A percentile compares a stretch with the other conserved stretches of the same genome.
Evolutionary conservation across 1,140 invertebrate genomes (phyloP).

Genomic region (Drosophila navojoa): DNA sequence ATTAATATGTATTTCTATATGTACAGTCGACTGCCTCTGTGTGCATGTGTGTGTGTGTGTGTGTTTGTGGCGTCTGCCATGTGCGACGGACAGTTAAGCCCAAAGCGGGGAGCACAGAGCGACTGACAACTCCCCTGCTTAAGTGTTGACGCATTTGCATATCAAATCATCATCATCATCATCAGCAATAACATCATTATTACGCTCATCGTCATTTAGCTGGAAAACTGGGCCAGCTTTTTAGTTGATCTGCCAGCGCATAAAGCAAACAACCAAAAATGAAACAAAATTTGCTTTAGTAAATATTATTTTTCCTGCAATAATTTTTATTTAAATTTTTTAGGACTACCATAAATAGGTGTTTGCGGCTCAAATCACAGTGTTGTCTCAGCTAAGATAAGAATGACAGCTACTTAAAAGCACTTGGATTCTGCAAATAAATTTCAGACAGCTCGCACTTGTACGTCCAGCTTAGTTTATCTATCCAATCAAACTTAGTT

Average conservation of each 20-base stretch:
- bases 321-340: background rate
- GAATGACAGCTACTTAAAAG: background rate
- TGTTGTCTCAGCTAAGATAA: background rate
- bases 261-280: too few species aligned
- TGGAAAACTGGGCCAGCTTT: constrained; percentile 34
- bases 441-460: too few species aligned
- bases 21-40: background rate
- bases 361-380: background rate
- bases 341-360: background rate
- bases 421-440: too few species aligned
- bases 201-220: constrained; percentile 16
- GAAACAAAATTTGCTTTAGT: background rate
- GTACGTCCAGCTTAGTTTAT: too few species aligned
- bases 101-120: background rate
- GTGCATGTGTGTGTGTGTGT: too few species aligned
- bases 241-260: constrained; percentile 18
- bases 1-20: constrained; percentile 56
- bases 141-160: constrained; percentile 40
- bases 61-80: constrained; percentile 8
- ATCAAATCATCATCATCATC: constrained; percentile 13
- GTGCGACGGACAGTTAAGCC: constrained; percentile 8
- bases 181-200: constrained; percentile 10
- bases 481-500: too few species aligned
- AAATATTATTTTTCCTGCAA: background rate
- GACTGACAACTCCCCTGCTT: constrained; percentile 26